Conservation (phyloP, 2,797 vertebrate genomes). For the Lagorchestes hirsutus region DNA sequence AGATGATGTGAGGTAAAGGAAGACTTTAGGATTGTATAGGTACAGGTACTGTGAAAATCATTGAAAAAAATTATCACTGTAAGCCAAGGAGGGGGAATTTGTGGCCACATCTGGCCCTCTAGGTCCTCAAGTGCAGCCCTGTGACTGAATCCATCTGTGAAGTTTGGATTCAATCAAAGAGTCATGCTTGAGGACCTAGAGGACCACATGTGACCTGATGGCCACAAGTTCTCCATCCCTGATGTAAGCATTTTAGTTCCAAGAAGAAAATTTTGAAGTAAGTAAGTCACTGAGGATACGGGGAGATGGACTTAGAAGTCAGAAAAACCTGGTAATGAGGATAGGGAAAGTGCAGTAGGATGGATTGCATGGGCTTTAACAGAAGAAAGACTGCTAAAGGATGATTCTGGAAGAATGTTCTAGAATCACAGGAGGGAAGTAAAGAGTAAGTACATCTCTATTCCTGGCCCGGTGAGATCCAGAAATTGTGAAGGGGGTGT, state of each 20-base stretch:
- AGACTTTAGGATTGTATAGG: neutral
- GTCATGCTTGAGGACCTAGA: no score
- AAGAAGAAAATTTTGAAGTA: neutral
- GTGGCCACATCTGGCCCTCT: no score
- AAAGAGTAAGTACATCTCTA: neutral
- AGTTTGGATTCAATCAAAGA: no score
- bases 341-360: neutral
- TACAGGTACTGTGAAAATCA: neutral
- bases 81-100: neutral
- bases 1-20: neutral
- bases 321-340: neutral
- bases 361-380: neutral
- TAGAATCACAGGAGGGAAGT: neutral
- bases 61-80: neutral
- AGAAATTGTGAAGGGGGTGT: neutral
- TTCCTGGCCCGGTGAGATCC: neutral
- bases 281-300: neutral
- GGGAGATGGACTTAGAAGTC: neutral
- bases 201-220: no score
- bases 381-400: neutral
- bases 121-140: no score
- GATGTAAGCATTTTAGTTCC: neutral
- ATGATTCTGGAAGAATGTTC: neutral
- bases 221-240: no score
- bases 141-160: no score